Conservation (phyloP, 2,797 vertebrate genomes). For the Eulemur albifrons region DNA sequence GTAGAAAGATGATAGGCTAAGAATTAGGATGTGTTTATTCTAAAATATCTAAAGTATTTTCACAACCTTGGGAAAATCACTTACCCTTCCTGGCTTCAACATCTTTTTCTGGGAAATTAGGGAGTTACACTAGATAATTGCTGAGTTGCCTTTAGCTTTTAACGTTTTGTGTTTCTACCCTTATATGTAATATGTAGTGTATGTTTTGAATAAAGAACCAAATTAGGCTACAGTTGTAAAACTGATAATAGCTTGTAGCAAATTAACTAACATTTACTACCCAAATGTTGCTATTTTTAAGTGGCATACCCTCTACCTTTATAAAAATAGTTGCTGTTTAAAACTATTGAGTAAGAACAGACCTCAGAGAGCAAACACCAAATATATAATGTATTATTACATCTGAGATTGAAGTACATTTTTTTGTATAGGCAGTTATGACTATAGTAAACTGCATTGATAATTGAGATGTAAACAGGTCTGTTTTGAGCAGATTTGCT, state of each 20-base stretch:
- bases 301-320: not conserved
- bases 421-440: not conserved
- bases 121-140: not conserved
- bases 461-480: not conserved
- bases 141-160: not conserved
- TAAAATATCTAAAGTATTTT: not conserved
- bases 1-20: not conserved
- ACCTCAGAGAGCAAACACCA: not conserved
- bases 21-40: not conserved
- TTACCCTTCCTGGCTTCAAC: not conserved
- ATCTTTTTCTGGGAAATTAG: not conserved
- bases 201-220: conserved; percentile 2
- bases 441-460: not conserved
- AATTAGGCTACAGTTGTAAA: not conserved
- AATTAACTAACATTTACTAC: not conserved
- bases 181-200: not conserved
- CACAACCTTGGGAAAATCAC: not conserved
- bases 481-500: not conserved
- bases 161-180: not conserved
- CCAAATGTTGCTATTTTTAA: not conserved
- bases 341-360: not conserved
- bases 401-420: not conserved
- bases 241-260: not conserved
- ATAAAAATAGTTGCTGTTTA: not conserved
- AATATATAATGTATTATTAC: not conserved